These are phyloP conservation scores for Lucinisca nassula DNA, from an alignment of 2,888 invertebrate genomes.

Conservation along the genomic window DNA sequence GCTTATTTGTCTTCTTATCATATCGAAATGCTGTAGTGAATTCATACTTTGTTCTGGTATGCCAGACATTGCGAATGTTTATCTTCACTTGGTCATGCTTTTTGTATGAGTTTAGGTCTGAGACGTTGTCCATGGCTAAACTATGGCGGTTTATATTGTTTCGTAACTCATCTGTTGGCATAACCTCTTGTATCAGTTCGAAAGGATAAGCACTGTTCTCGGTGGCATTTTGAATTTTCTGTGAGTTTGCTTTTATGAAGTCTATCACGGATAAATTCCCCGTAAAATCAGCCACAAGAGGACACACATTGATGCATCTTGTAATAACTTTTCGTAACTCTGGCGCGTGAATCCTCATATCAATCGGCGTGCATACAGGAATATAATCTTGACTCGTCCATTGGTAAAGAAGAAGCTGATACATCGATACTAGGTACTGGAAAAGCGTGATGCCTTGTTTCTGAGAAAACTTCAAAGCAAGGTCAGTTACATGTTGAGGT, in stretches of 20 bases:
- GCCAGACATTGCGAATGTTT: slow-evolving; percentile 31
- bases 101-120: slow-evolving; percentile 28
- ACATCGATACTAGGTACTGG: slow-evolving; percentile 46
- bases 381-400: slow-evolving; percentile 23
- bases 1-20: background rate
- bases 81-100: slow-evolving; percentile 41
- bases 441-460: slow-evolving; percentile 32
- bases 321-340: slow-evolving; percentile 46
- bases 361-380: slow-evolving; percentile 47
- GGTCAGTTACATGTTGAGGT: slow-evolving; percentile 13
- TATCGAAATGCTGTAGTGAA: slow-evolving; percentile 27
- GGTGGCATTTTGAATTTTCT: slow-evolving; percentile 27
- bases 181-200: slow-evolving; percentile 39
- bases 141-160: slow-evolving; percentile 42
- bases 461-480: slow-evolving; percentile 19
- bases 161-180: slow-evolving; percentile 26
- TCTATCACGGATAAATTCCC: slow-evolving; percentile 4
- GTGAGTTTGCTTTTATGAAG: slow-evolving; percentile 36
- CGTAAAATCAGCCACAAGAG: slow-evolving; percentile 42
- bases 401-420: slow-evolving; percentile 18
- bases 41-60: slow-evolving; percentile 41
- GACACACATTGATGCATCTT: slow-evolving; percentile 45
- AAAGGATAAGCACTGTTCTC: slow-evolving; percentile 50
- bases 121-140: slow-evolving; percentile 54
- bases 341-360: slow-evolving; percentile 56